A percentile compares a stretch with the other conserved stretches of the same genome.
phyloP scores from a whole-genome alignment of 2,888 invertebrate species.

The Drosophila siamana region DNA sequence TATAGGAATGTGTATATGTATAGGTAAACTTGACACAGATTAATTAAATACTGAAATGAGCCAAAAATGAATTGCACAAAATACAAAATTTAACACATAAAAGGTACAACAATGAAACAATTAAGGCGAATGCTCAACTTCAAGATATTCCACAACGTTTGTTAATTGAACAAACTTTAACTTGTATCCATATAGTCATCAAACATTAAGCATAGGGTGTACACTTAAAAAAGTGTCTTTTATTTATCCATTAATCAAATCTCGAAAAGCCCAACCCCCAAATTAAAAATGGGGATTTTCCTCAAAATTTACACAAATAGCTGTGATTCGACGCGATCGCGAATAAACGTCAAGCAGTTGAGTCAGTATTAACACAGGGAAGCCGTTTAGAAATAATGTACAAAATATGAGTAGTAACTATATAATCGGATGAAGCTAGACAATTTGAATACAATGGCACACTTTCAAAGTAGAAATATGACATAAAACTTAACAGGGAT shows the following conservation, averaged over 20 bases:
- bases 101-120: conserved; percentile 10
- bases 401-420: neutral
- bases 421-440: neutral
- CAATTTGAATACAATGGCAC: conserved; percentile 58
- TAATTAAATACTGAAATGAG: conserved; percentile 23
- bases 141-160: conserved; percentile 7
- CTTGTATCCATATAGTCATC: neutral
- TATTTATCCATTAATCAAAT: conserved; percentile 34
- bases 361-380: conserved; percentile 33
- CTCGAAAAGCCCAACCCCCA: conserved; percentile 7
- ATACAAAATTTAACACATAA: conserved; percentile 18
- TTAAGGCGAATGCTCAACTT: neutral
- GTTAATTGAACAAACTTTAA: neutral
- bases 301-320: conserved; percentile 17
- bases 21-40: conserved; percentile 66
- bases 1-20: neutral
- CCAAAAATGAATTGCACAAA: conserved; percentile 25
- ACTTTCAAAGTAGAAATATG: conserved; percentile 24
- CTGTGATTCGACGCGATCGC: conserved; percentile 20
- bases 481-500: conserved; percentile 10
- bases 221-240: neutral
- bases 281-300: conserved; percentile 16
- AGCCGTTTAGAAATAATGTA: conserved; percentile 29
- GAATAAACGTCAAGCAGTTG: conserved; percentile 30
- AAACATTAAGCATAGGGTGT: neutral